Conservation (phyloP, 2,113 vertebrate genomes). For the Collichthys lucidus region DNA sequence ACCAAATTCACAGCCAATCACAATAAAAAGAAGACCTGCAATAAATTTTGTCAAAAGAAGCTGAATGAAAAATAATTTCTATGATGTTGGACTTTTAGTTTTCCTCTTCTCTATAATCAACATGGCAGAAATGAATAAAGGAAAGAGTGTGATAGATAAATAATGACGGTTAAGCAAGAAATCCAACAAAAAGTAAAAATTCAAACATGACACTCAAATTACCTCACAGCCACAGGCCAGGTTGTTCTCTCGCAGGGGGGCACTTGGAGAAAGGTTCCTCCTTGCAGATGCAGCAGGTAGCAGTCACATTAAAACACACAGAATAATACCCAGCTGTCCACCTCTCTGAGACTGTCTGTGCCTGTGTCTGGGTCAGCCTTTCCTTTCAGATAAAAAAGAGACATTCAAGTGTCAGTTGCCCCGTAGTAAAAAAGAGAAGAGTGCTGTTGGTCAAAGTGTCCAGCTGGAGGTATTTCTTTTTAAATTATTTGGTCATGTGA, state of each 20-base stretch:
- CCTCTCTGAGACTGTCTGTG: not conserved
- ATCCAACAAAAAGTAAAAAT: not conserved
- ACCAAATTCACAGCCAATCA: not conserved
- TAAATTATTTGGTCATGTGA: not conserved
- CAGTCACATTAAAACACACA: not conserved
- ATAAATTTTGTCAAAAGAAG: not conserved
- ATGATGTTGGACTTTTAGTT: not conserved
- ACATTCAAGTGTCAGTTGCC: not conserved
- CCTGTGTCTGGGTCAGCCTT: not conserved
- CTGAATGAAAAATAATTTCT: not conserved
- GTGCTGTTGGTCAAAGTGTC: not conserved
- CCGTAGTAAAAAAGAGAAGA: not conserved
- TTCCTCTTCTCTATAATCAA: no score
- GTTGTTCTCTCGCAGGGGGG: no score
- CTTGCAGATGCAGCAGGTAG: not conserved
- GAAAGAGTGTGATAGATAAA: not conserved
- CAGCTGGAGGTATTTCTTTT: not conserved
- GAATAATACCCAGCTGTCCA: not conserved
- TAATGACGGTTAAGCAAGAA: not conserved
- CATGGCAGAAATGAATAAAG: not conserved
- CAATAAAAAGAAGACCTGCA: not conserved
- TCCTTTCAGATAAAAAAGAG: not conserved
- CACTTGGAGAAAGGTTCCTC: not conserved
- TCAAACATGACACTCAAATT: not conserved
- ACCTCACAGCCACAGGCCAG: not conserved